Percentiles rank a stretch among this genome's conserved stretches.
These are phyloP conservation scores for Poeciliopsis infans DNA, from an alignment of 2,797 vertebrate species.

Conservation along the genomic window DNA sequence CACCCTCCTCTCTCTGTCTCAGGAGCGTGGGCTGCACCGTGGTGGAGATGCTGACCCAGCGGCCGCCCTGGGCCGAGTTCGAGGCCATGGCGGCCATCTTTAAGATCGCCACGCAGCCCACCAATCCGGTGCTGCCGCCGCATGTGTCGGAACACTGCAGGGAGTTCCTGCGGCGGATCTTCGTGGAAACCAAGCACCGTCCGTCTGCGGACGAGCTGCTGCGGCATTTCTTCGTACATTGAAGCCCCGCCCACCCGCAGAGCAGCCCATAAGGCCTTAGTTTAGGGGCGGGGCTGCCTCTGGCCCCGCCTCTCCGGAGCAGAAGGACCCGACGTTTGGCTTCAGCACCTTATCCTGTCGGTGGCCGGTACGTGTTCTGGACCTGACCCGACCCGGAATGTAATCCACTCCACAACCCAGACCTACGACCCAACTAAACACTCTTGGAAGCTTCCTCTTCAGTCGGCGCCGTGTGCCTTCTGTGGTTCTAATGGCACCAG, in stretches of 20 bases:
- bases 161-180: constrained; percentile 96
- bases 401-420: constrained; percentile 74
- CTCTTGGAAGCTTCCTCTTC: constrained; percentile 15
- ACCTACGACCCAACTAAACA: constrained; percentile 45
- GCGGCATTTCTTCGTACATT: constrained; percentile 94
- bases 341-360: constrained; percentile 86
- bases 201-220: constrained; percentile 95
- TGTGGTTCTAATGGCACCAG: constrained; percentile 46
- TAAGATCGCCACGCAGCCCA: constrained; percentile 98
- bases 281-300: constrained; percentile 43
- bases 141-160: constrained; percentile 95
- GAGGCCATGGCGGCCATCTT: constrained; percentile 99
- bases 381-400: constrained; percentile 78
- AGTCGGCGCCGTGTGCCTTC: constrained; percentile 70
- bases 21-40: constrained; percentile 99
- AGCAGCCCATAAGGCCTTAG: constrained; percentile 64
- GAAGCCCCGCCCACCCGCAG: constrained; percentile 29
- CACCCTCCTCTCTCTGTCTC: constrained; percentile 17
- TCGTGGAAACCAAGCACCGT: constrained; percentile 94
- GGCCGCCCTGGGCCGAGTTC: constrained; percentile 97
- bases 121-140: constrained; percentile 92
- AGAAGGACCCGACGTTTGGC: constrained; percentile 43
- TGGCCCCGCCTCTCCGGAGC: constrained; percentile 58
- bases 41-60: constrained; percentile 98
- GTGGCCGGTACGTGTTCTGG: constrained; percentile 63